Base-by-base conservation (phyloP, 1,140 invertebrate species). In the Sycobia sp. region DNA sequence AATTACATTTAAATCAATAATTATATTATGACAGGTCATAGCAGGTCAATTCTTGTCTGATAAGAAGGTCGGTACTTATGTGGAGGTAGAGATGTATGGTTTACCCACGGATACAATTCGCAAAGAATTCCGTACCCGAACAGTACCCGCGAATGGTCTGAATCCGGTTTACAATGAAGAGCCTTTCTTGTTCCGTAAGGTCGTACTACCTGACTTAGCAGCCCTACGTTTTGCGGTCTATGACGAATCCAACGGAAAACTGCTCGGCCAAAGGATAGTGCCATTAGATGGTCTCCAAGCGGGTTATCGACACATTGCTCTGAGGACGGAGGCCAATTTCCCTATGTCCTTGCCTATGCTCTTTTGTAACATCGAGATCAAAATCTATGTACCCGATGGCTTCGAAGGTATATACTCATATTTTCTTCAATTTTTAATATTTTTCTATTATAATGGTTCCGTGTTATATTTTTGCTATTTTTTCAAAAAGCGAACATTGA, bases 31-130 rank as follows among this genome's bases (percentile, higher is more conserved):
- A 32, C 70, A 95, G 92, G 94, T 98, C 4, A 99, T 99, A 74
- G 97, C 97, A 44, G 98, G 98, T 0, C 98, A 99, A 84, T 99
- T 99, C 83, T 88, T 99, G 70, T 99, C 96, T 0, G 98, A 99
- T 78, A 98, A 98, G 81, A 99, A 99, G 82, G 94, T 92, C 43
- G 96, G 97, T 9, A 99, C 98, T 2, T 99, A 99, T 81, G 98
- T 99, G 10, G 97, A 99, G 82, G 97, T 99, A 23, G 97, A 99
- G 81, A 99, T 99, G 98, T 99, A 99, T 82, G 97, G 97, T 49
- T 84, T 99, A 68, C 96, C 98, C 2, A 97, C 98, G 0, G 98
- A 99, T 82, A 99, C 97, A 25, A 99, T 99, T 70, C 85, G 97
- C 25, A 97, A 96, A 79, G 98, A 99, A 83, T 99, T 99, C 78